Evolutionary conservation across 2,797 vertebrate species (phyloP).

Genomic region (Salarias fasciatus): DNA sequence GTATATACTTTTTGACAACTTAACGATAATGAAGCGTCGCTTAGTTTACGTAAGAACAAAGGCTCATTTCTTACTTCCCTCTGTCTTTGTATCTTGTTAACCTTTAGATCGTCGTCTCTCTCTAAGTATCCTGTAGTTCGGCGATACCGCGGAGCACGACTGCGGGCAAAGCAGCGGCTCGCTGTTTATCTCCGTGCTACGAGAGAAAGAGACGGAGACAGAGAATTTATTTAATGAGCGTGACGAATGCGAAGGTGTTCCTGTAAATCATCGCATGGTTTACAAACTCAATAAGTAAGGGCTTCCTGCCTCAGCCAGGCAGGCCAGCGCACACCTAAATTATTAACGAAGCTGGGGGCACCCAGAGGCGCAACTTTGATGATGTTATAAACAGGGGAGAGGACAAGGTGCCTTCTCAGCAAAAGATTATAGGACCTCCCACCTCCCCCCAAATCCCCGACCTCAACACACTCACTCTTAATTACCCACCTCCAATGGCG

Average conservation of each 20-base stretch:
- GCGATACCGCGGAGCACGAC: slow-evolving; percentile 8
- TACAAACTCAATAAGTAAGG: slow-evolving; percentile 97
- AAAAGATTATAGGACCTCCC: slow-evolving; percentile 91
- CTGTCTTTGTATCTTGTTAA: too few relatives aligned
- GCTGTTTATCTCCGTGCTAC: slow-evolving; percentile 84
- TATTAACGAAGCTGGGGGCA: slow-evolving; percentile 93
- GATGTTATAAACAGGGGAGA: slow-evolving; percentile 97
- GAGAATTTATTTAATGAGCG: slow-evolving; percentile 94
- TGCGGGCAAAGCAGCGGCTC: slow-evolving; percentile 1
- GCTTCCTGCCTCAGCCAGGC: slow-evolving; percentile 94
- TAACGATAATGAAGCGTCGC: too few relatives aligned
- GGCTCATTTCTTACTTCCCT: too few relatives aligned
- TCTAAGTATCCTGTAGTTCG: neutral
- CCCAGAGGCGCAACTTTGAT: slow-evolving; percentile 99
- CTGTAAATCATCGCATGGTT: slow-evolving; percentile 98
- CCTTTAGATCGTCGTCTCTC: too few relatives aligned
- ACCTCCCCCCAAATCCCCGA: slow-evolving; percentile 82
- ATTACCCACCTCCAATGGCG: slow-evolving; percentile 93
- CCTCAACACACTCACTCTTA: slow-evolving; percentile 85
- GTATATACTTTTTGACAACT: too few relatives aligned
- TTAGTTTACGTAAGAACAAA: too few relatives aligned
- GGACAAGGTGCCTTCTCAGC: slow-evolving; percentile 98
- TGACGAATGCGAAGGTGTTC: slow-evolving; percentile 94
- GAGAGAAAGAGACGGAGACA: slow-evolving; percentile 44
- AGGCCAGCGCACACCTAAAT: slow-evolving; percentile 92